phyloP scores from a whole-genome alignment of 1,140 invertebrate genomes.

The Drosophila truncata region DNA sequence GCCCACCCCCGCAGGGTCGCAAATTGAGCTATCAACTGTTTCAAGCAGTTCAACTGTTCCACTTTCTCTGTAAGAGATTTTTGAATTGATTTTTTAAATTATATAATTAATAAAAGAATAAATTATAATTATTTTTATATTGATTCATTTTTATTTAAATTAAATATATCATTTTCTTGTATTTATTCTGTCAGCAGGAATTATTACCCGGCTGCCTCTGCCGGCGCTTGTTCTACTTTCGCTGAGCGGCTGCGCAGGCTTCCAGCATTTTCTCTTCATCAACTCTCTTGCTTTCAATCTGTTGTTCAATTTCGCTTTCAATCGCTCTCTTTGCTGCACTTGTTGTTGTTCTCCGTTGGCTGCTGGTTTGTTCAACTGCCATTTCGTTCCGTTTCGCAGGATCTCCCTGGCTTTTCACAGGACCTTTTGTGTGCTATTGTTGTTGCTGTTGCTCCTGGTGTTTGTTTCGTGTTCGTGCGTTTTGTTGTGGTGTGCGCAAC shows the following conservation, averaged over 20 bases:
- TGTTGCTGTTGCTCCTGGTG: conserved; percentile 39
- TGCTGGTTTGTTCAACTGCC: conserved; percentile 16
- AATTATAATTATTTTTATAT: neutral
- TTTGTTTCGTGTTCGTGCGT: conserved; percentile 51
- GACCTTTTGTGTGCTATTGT: conserved; percentile 19
- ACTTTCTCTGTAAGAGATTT: conserved; percentile 13
- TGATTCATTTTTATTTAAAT: neutral
- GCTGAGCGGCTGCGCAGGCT: conserved; percentile 39
- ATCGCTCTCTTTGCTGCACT: conserved; percentile 19
- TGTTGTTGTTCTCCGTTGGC: conserved; percentile 16
- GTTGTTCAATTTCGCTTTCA: conserved; percentile 48
- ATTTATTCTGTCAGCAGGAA: neutral
- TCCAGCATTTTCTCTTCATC: conserved; percentile 20
- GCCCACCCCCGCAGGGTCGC: conserved; percentile 21
- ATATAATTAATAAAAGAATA: neutral
- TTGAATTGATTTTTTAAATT: conserved; percentile 23
- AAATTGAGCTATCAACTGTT: conserved; percentile 74
- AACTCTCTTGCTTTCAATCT: conserved; percentile 34
- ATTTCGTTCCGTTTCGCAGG: conserved; percentile 16
- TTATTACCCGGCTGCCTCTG: neutral
- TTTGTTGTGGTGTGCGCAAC: conserved; percentile 67
- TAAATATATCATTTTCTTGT: neutral
- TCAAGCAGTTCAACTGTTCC: conserved; percentile 18
- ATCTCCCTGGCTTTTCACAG: conserved; percentile 17
- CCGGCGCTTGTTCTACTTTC: conserved; percentile 35